Evolutionary conservation across 2,888 invertebrate species (phyloP).

Genomic region (Cybosia mesomella): DNA sequence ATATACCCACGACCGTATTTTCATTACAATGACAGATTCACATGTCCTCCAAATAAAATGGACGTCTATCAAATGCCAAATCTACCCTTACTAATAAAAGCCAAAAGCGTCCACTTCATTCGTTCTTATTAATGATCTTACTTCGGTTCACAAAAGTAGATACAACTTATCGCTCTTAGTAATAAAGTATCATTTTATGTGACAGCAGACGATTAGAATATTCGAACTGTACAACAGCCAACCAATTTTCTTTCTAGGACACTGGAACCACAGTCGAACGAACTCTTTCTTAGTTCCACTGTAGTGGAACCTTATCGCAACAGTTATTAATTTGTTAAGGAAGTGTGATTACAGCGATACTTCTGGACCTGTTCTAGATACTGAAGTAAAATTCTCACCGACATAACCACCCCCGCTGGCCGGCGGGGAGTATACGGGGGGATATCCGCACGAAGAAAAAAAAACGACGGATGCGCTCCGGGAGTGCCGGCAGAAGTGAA

Average conservation of each 20-base stretch:
- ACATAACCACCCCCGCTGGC: no score
- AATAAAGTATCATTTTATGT: conserved; percentile 2
- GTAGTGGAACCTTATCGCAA: background rate
- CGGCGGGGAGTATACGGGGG: no score
- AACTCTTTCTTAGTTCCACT: no score
- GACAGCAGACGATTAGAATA: background rate
- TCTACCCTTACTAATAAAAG: background rate
- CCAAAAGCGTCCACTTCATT: background rate
- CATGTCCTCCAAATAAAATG: conserved; percentile 1
- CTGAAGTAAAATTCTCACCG: no score
- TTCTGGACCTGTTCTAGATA: no score
- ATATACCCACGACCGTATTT: background rate
- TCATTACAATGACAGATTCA: background rate
- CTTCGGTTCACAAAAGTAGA: background rate
- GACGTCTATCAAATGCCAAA: conserved; percentile 13
- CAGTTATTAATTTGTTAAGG: background rate
- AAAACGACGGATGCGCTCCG: no score
- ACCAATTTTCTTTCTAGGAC: background rate
- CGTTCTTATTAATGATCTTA: background rate
- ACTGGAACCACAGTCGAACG: no score
- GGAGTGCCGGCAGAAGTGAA: no score
- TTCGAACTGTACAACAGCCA: background rate
- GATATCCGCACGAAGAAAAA: no score
- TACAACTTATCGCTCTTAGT: background rate
- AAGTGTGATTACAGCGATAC: background rate